Base-by-base conservation (phyloP, 2,888 invertebrate species). In the Melanchra persicariae region DNA sequence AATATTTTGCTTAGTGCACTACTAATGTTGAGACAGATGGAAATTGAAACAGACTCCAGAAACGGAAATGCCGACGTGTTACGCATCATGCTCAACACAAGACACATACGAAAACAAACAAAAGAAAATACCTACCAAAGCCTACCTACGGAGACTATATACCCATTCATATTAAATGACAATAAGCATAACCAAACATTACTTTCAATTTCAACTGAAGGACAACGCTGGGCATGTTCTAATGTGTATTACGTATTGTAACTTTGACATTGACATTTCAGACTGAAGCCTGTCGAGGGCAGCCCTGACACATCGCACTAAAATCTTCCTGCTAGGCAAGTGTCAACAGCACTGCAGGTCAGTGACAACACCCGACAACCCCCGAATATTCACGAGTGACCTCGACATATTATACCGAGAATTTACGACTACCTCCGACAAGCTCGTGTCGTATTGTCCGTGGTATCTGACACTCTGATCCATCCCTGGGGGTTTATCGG, bases 281-380 rank as follows among this genome's bases (percentile, higher is more conserved):
- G 17, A 43, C 43, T 45, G 12, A 15, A 24, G 4, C 24, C 24
- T 24, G 5, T 12, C 6, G 59, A 30, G 45, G 57, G 26, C 64
- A 54, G 12, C 47, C 61, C 64, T 74, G 58, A 74, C 57, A 52
- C 8, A 30, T 49, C 69, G 22, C 47, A 60, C 57, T 67, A 76
- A 79, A 76, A 79, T 57, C 57, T 67, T 77, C 57, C 77, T 60
- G 63, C 34, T 58, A 12, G 17, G 17, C 47, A 12, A 54, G 34
- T 34, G 57, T 67, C 71, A 79, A 67, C 26, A 19, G 24, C 60
- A 67, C 26, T 15, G 24, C 60, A 24, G 40, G 66, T 63, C 77
- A 66, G 10, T 62, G 51, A 57, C 57, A 40, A 47, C 45, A 49
- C 12, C 37, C 45, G 58, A 49, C 12, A 1, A 12, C 7, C 15